Evolutionary conservation across 2,888 invertebrate genomes (phyloP).

Genomic region (Incurvaria masculella): DNA sequence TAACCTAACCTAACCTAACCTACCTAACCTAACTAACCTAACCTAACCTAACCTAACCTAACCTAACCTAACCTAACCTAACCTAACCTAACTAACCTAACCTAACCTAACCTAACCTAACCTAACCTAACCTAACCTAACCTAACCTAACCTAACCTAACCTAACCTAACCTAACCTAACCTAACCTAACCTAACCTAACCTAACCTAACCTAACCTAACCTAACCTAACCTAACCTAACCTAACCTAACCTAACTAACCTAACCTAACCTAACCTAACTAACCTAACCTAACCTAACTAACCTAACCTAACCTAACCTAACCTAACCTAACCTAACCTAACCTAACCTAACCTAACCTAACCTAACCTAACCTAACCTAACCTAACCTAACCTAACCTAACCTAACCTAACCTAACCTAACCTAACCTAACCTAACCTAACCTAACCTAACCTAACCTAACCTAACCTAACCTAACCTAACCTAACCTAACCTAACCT

Average conservation of each 20-base stretch:
- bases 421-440: neutral
- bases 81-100: neutral
- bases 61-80: neutral
- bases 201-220: neutral
- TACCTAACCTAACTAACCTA: neutral
- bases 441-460: slow-evolving; percentile 8
- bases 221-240: neutral
- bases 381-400: too few relatives aligned
- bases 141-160: neutral
- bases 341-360: neutral
- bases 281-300: neutral
- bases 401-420: neutral
- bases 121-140: neutral
- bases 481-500: slow-evolving; percentile 14
- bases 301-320: neutral
- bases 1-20: too few relatives aligned
- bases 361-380: neutral
- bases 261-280: neutral
- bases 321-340: too few relatives aligned
- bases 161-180: neutral
- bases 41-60: neutral
- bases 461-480: slow-evolving; percentile 12
- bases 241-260: neutral
- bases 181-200: neutral
- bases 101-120: neutral